Conservation (phyloP, 2,888 invertebrate species). For the Geotrupes spiniger region DNA sequence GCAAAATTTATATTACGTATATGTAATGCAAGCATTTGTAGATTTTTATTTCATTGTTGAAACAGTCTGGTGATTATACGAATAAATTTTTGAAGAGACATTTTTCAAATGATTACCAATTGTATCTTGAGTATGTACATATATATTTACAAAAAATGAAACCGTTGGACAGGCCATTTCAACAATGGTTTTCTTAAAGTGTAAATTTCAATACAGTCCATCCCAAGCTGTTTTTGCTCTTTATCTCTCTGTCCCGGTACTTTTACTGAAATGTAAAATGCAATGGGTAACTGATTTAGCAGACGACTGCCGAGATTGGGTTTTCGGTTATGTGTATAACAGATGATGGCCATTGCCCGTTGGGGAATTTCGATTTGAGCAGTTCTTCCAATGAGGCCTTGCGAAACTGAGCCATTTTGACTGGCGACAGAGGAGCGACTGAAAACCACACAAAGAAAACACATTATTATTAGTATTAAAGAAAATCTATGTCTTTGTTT, state of each 20-base stretch:
- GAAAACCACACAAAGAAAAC: slow-evolving; percentile 43
- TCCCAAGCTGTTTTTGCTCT: slow-evolving; percentile 21
- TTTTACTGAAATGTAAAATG: neutral
- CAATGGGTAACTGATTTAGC: slow-evolving; percentile 51
- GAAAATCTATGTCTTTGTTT: no score
- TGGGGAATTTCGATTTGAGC: slow-evolving; percentile 47
- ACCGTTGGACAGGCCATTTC: neutral
- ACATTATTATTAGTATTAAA: neutral
- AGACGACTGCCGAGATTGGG: slow-evolving; percentile 73
- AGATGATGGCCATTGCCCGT: slow-evolving; percentile 56
- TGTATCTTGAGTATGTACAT: no score
- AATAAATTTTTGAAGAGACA: no score
- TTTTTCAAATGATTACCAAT: no score
- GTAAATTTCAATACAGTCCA: slow-evolving; percentile 39
- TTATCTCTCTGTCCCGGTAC: slow-evolving; percentile 2
- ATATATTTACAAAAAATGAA: no score
- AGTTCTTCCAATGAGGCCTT: slow-evolving; percentile 60
- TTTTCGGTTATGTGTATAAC: slow-evolving; percentile 77
- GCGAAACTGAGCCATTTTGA: slow-evolving; percentile 66
- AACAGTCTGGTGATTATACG: no score
- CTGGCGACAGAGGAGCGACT: slow-evolving; percentile 71
- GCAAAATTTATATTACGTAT: no score
- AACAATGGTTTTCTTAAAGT: neutral
- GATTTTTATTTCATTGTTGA: no score
- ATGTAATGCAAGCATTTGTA: no score